Evolutionary conservation across 2,888 invertebrate genomes (phyloP).

Genomic region (Trissonchulus sp.): DNA sequence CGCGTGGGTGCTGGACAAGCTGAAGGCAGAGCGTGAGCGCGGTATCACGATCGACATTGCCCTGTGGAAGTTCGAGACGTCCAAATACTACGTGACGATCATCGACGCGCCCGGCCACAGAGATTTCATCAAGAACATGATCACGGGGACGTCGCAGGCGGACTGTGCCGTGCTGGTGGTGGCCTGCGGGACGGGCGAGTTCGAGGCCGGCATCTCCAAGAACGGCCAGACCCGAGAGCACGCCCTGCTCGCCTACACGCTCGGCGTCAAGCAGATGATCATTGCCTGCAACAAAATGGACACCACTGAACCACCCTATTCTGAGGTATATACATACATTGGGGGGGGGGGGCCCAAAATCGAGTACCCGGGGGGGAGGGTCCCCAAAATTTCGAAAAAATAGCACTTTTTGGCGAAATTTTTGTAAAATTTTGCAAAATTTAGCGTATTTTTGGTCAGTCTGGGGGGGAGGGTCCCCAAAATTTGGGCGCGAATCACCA

Average conservation of each 20-base stretch:
- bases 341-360: no score
- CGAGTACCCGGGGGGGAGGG: no score
- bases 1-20: constrained; percentile 99
- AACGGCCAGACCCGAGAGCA: constrained; percentile 99
- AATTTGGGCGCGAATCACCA: no score
- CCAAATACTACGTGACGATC: constrained; percentile 93
- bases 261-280: constrained; percentile 97
- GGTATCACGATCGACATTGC: constrained; percentile 99
- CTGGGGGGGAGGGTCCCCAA: no score
- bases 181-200: constrained; percentile 98
- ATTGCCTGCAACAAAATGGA: constrained; percentile 99
- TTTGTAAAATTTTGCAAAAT: no score
- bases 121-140: constrained; percentile 99
- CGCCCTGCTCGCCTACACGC: constrained; percentile 91
- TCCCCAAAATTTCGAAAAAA: no score
- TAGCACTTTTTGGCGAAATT: no score
- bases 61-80: constrained; percentile 95
- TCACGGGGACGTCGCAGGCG: constrained; percentile 80
- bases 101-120: constrained; percentile 99
- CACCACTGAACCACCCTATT: constrained; percentile 96
- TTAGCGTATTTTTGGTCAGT: no score
- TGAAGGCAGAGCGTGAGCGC: constrained; percentile 99
- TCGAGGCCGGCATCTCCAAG: constrained; percentile 98
- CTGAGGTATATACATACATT: no score
- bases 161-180: constrained; percentile 98